Percentiles rank a stretch among this genome's conserved stretches.
Evolutionary conservation across 2,888 invertebrate species (phyloP).

Genomic region (Rhingia campestris): DNA sequence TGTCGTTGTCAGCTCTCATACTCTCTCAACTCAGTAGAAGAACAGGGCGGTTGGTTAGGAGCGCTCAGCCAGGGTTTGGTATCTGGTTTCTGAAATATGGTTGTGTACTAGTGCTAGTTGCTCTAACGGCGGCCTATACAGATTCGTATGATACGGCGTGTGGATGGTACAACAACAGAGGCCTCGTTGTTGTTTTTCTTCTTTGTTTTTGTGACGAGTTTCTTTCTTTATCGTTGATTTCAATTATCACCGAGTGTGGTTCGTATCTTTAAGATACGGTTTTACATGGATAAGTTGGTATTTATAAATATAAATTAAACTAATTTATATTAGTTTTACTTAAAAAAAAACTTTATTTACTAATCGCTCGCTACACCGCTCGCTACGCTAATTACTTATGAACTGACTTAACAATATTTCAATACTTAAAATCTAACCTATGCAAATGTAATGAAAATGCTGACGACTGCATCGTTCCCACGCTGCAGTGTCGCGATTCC

Average conservation of each 20-base stretch:
- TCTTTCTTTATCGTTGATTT: conserved; percentile 58
- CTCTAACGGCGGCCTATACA: conserved; percentile 33
- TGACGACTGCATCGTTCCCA: background rate
- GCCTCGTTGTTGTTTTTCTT: conserved; percentile 51
- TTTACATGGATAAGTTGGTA: conserved; percentile 28
- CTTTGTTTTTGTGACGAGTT: conserved; percentile 55
- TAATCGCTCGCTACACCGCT: background rate
- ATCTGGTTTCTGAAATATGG: conserved; percentile 62
- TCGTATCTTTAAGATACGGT: conserved; percentile 38
- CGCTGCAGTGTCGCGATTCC: too few species aligned
- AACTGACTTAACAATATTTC: background rate
- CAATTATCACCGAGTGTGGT: conserved; percentile 44
- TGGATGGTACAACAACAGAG: conserved; percentile 8
- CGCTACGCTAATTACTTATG: background rate
- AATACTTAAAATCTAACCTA: background rate
- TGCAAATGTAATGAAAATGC: background rate
- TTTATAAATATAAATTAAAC: too few species aligned
- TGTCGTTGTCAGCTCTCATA: conserved; percentile 34
- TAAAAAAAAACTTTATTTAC: too few species aligned
- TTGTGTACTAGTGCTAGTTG: conserved; percentile 32
- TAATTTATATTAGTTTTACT: too few species aligned
- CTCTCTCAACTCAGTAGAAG: conserved; percentile 38
- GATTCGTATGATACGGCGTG: conserved; percentile 46
- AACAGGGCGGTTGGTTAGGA: conserved; percentile 15
- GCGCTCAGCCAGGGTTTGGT: conserved; percentile 48